A percentile compares a stretch with the other conserved stretches of the same genome.
Conservation (phyloP, 2,797 vertebrate genomes). For the Tapirus indicus region DNA sequence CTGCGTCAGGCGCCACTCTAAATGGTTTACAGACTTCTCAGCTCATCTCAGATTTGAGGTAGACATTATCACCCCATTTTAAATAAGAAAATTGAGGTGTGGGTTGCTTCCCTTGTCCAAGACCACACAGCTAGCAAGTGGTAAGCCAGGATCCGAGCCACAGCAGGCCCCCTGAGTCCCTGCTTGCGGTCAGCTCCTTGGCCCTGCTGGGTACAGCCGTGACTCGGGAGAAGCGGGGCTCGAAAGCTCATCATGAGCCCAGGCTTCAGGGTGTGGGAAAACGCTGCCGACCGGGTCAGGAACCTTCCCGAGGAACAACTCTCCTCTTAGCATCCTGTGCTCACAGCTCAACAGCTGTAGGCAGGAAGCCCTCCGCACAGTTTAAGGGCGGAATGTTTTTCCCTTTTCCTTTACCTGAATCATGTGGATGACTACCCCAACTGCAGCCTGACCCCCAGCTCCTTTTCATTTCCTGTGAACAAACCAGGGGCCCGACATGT, state of each 20-base stretch:
- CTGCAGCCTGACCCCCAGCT: background rate
- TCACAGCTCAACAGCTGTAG: background rate
- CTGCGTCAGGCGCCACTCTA: background rate
- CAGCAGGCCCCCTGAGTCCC: background rate
- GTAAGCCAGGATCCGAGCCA: fast-evolving
- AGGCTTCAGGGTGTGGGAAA: background rate
- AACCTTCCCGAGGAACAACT: background rate
- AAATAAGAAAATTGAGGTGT: background rate
- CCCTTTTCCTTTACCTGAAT: background rate
- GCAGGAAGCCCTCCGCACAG: background rate
- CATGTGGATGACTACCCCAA: background rate
- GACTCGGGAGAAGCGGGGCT: background rate
- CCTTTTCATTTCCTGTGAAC: background rate
- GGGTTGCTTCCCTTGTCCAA: background rate
- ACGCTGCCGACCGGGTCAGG: background rate
- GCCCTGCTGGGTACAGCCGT: too few relatives aligned
- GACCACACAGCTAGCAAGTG: background rate
- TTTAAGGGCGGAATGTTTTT: background rate
- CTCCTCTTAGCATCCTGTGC: background rate
- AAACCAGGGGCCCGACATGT: background rate
- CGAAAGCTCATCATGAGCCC: background rate
- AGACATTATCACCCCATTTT: background rate
- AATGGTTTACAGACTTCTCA: background rate
- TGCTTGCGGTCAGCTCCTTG: background rate
- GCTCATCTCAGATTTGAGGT: background rate